Base-by-base conservation (phyloP, 2,888 invertebrate species). In the Drosophila neoperkinsi region DNA sequence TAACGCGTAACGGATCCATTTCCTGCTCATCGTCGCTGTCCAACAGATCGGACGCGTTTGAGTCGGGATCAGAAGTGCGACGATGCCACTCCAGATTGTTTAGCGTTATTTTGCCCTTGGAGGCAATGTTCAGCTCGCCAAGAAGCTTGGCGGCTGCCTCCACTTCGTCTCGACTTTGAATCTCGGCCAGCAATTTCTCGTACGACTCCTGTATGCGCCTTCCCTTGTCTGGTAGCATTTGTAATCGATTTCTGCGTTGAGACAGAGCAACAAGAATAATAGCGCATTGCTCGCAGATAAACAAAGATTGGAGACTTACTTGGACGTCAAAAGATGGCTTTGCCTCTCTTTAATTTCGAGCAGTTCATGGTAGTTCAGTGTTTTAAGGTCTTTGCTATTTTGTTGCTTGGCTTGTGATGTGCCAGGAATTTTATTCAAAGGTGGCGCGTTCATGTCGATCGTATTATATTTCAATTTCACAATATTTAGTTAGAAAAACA, bases 21-120 rank as follows among this genome's bases (percentile, higher is more conserved):
- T 92, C 92, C 50, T 74, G 77, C 49, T 93, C 93, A 69, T 93
- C 93, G 71, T 93, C 93, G 56, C 93, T 93, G 58, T 93, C 93
- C 3, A 93, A 63, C 13, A 93, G 78, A 62, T 91, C 92, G 1
- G 67, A 81, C 30, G 72, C 64, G 46, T 79, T 81, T 1, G 72
- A 66, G 16, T 63, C 58, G 5, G 73, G 74, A 49, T 82, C 80
- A 21, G 73, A 43, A 7, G 25, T 30, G 10, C 79, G 81, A 1
- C 91, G 90, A 61, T 81, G 81, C 93, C 93, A 93, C 77, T 93
- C 93, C 34, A 93, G 71, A 60, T 90, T 88, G 30, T 86, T 91
- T 0, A 93, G 72, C 2, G 81, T 76, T 13, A 72, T 68, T 56
- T 91, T 75, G 2, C 92, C 93, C 16, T 81, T 91, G 0, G 88